Base-by-base conservation (phyloP, 1,140 invertebrate species). In the Lepidotrigona ventralis region DNA sequence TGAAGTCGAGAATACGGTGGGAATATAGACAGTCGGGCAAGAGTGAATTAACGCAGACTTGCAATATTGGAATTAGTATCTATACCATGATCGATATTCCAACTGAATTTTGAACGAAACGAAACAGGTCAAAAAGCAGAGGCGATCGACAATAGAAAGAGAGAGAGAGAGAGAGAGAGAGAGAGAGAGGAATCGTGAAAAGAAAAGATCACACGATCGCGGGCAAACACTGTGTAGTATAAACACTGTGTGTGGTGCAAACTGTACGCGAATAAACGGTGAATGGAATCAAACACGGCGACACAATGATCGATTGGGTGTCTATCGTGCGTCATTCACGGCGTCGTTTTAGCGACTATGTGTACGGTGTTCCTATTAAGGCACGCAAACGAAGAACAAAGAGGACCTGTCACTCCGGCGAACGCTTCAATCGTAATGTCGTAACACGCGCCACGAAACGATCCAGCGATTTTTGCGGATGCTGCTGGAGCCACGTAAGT, bases 261-360 rank as follows among this genome's bases (percentile, higher is more conserved):
- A 63, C 14, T 51, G 64, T 53, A 54, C 29, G 21, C 15, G 81
- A 54, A 72, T 54, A 86, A 79, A 66, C 72, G 58, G 17, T 33
- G 17, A 56, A 53, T 26, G 53, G 33, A 26, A 71, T 23, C 72
- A 60, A 70, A 78, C 68, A 54, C 54, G 51, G 53, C 46, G 73
- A 74, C 63, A 88, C 81, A 74, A 97, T 97, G 96, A 97, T 97
- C 88, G 96, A 97, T 94, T 97, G 96, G 96, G 96, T 97, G 82
- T 97, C 96, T 82, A 97, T 97, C 81, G 96, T 97, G 54, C 95
- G 96, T 76, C 96, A 97, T 88, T 97, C 96, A 63, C 93, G 96
- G 51, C 95, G 96, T 58, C 94, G 96, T 54, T 97, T 97, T 91
- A 97, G 96, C 81, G 96, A 96, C 92, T 97, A 96, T 90, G 95